Conservation (phyloP, 2,888 invertebrate genomes). For the Leptinotarsa haldemani region DNA sequence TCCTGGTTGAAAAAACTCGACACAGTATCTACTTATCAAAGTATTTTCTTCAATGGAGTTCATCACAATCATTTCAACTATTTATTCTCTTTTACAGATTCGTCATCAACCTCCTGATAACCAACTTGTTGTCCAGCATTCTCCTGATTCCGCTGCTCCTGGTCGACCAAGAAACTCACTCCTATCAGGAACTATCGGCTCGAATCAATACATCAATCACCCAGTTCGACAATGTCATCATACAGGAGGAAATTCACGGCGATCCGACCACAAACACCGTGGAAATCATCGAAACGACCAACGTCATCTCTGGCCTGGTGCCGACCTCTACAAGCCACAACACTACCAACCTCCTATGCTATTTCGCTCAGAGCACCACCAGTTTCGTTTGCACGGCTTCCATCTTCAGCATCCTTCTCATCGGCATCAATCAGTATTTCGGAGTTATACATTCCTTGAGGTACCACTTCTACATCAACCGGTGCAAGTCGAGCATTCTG, state of each 20-base stretch:
- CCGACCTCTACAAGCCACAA: background rate
- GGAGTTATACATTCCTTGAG: constrained; percentile 75
- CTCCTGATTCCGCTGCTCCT: constrained; percentile 68
- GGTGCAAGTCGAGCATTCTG: constrained; percentile 66
- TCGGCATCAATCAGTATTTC: constrained; percentile 75
- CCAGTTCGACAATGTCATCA: constrained; percentile 40
- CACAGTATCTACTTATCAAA: no score
- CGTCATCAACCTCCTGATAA: constrained; percentile 68
- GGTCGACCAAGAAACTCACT: constrained; percentile 65
- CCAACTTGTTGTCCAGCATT: constrained; percentile 67
- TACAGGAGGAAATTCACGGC: constrained; percentile 46
- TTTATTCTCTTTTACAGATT: constrained; percentile 63
- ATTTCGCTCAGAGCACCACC: constrained; percentile 73
- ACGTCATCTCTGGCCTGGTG: constrained; percentile 19
- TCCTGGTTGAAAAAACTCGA: no score
- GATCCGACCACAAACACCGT: constrained; percentile 41
- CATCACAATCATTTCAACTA: background rate
- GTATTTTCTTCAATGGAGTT: background rate
- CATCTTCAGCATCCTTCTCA: constrained; percentile 73
- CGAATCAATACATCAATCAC: constrained; percentile 47
- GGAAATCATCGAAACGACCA: constrained; percentile 47
- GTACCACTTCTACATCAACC: constrained; percentile 71
- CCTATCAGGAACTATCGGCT: constrained; percentile 63
- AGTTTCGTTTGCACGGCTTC: constrained; percentile 71
- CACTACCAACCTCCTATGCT: constrained; percentile 54